Conservation (phyloP, 2,113 vertebrate genomes). For the Rousettus leschenaultii region DNA sequence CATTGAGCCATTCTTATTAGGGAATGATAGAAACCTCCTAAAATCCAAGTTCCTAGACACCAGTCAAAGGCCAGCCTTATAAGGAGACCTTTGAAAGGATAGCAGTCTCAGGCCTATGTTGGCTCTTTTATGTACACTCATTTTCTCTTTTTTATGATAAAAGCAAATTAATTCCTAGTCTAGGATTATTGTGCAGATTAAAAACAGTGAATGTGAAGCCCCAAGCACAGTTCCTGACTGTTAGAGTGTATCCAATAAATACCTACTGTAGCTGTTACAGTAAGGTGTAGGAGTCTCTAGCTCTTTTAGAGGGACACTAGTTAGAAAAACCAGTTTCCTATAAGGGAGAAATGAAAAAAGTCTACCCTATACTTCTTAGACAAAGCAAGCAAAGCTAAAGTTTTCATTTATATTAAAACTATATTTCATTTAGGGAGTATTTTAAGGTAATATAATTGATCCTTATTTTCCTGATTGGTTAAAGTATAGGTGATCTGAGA, state of each 20-base stretch:
- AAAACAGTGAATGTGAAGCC: background rate
- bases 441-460: background rate
- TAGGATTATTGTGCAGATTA: background rate
- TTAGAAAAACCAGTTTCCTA: background rate
- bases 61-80: background rate
- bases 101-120: background rate
- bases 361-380: background rate
- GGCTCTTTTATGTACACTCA: background rate
- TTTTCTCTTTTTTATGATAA: slow-evolving; percentile 15
- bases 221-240: background rate
- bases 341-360: background rate
- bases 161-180: background rate
- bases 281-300: background rate
- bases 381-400: slow-evolving; percentile 9
- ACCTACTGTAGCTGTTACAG: background rate
- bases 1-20: background rate
- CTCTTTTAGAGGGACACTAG: background rate
- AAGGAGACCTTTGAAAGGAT: slow-evolving; percentile 34
- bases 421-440: slow-evolving; percentile 22
- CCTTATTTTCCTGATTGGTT: slow-evolving; percentile 19
- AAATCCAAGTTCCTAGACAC: slow-evolving; percentile 29
- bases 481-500: slow-evolving; percentile 64
- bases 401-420: slow-evolving; percentile 21
- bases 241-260: background rate
- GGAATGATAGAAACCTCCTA: slow-evolving; percentile 21